Evolutionary conservation across 2,888 invertebrate genomes (phyloP).

Genomic region (Aleiodes alternator): DNA sequence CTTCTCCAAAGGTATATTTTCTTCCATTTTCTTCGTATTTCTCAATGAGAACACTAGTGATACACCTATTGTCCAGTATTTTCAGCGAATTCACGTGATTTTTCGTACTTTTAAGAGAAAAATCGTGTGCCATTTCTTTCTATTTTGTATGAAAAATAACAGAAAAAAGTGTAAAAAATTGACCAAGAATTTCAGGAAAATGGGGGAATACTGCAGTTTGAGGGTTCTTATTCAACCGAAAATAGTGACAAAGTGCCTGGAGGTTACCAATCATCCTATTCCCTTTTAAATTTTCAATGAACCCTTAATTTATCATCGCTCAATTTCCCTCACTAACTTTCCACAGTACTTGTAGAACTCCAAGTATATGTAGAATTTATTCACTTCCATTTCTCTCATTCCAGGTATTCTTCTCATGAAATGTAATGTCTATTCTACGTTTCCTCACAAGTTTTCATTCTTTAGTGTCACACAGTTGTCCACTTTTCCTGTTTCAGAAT

Average conservation of each 20-base stretch:
- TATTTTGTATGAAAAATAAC: neutral
- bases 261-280: neutral
- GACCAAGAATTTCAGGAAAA: no score
- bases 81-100: neutral
- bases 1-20: conserved; percentile 3
- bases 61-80: neutral
- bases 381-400: conserved; percentile 14
- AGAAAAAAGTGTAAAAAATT: no score
- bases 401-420: neutral
- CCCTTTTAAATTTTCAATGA: conserved; percentile 26
- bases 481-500: neutral
- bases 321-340: conserved; percentile 20
- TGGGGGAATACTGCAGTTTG: no score
- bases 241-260: no score
- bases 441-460: neutral
- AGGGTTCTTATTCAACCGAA: no score
- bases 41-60: neutral
- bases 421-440: conserved; percentile 4
- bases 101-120: neutral
- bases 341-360: neutral
- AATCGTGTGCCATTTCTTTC: neutral
- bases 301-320: conserved; percentile 24
- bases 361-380: conserved; percentile 20
- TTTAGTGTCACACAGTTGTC: neutral
- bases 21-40: neutral